Conservation (phyloP, 2,113 vertebrate genomes). For the Clarias batrachus region DNA sequence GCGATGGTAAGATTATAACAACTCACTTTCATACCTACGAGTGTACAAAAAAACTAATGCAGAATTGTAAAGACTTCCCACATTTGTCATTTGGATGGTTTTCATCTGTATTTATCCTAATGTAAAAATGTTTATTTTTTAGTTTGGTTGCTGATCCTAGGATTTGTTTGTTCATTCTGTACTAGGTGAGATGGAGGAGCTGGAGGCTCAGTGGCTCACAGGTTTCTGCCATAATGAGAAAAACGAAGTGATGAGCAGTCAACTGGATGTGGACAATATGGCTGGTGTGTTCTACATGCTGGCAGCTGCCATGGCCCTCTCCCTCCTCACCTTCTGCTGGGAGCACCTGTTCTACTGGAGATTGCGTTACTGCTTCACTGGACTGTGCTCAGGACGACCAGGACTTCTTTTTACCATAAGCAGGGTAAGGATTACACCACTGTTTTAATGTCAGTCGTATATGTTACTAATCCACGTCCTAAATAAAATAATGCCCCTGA, state of each 20-base stretch:
- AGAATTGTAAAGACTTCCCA: not conserved
- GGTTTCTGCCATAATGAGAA: constrained; percentile 98
- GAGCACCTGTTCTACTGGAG: constrained; percentile 98
- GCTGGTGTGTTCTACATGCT: constrained; percentile 98
- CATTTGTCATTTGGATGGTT: constrained; percentile 52
- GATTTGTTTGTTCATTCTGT: constrained; percentile 2
- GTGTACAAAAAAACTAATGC: not conserved
- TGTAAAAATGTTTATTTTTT: constrained; percentile 49
- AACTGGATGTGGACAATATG: constrained; percentile 98
- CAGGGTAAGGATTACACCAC: constrained; percentile 78
- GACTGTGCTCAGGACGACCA: constrained; percentile 86
- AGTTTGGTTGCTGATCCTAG: constrained; percentile 38
- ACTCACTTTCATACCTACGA: constrained; percentile 53
- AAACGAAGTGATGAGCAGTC: constrained; percentile 98
- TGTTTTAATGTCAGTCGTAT: not conserved
- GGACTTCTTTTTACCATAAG: constrained; percentile 95
- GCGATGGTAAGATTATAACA: constrained; percentile 81
- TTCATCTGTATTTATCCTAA: constrained; percentile 50
- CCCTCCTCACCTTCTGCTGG: constrained; percentile 93
- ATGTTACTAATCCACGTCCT: not conserved
- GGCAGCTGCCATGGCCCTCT: constrained; percentile 93
- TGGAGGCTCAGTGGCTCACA: constrained; percentile 94
- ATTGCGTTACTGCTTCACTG: constrained; percentile 94
- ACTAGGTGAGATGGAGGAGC: constrained; percentile 96
- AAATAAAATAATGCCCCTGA: not conserved